phyloP scores from a whole-genome alignment of 2,113 vertebrate species.

The Menura novaehollandiae region DNA sequence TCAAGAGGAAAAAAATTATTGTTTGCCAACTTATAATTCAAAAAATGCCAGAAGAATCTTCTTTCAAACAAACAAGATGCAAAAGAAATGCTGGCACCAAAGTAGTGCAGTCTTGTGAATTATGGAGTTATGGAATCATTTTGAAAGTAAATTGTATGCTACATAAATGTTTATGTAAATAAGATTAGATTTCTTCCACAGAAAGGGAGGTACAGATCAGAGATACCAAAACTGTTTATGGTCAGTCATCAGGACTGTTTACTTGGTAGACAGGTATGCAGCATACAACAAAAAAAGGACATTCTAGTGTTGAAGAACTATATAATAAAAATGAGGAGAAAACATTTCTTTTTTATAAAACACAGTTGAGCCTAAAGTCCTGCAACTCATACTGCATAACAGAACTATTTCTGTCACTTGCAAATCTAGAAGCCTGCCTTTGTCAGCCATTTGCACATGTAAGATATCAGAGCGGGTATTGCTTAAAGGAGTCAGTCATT shows the following conservation, averaged over 20 bases:
- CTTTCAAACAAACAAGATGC: conserved; percentile 39
- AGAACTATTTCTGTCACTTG: neutral
- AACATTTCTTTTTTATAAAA: neutral
- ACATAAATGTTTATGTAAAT: neutral
- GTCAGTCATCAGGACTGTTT: neutral
- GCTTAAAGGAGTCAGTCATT: neutral
- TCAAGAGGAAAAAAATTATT: neutral
- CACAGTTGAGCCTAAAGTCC: neutral
- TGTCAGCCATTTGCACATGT: neutral
- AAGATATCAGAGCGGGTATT: neutral
- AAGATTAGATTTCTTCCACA: conserved; percentile 14
- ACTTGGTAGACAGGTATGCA: neutral
- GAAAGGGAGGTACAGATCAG: neutral
- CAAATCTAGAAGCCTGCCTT: neutral
- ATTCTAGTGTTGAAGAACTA: neutral
- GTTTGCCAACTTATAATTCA: conserved; percentile 43
- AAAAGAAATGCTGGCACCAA: conserved; percentile 36
- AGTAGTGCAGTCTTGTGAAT: conserved; percentile 3
- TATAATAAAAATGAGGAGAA: neutral
- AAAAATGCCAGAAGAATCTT: conserved; percentile 34
- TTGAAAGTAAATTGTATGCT: conserved; percentile 36
- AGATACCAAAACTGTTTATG: neutral
- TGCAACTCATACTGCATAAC: neutral
- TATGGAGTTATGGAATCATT: conserved; percentile 27
- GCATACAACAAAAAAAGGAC: neutral